phyloP scores from a whole-genome alignment of 1,140 invertebrate species.

The Penaeus indicus region DNA sequence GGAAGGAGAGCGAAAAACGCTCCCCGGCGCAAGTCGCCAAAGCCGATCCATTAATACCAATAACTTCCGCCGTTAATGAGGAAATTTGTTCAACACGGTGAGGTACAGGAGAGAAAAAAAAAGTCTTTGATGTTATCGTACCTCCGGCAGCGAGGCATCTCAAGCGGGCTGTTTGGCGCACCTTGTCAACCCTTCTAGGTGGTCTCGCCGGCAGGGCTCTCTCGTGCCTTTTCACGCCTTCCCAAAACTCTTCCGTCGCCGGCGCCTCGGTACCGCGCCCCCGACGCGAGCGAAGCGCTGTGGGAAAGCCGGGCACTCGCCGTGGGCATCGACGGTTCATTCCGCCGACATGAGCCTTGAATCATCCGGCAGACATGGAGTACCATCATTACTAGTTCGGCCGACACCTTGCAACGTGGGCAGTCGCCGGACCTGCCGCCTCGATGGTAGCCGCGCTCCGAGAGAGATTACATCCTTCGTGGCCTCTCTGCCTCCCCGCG shows the following conservation, averaged over 20 bases:
- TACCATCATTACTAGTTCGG: conserved; percentile 49
- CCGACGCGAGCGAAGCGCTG: conserved; percentile 33
- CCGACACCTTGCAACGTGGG: conserved; percentile 57
- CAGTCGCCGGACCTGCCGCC: conserved; percentile 17
- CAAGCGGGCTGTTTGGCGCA: conserved; percentile 44
- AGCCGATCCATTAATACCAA: conserved; percentile 34
- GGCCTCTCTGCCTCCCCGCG: neutral
- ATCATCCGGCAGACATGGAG: conserved; percentile 54
- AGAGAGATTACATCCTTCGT: neutral
- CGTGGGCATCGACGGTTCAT: conserved; percentile 37
- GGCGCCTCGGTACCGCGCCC: neutral
- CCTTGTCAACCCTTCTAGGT: conserved; percentile 57
- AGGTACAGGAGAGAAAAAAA: neutral
- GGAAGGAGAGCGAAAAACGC: too few species aligned
- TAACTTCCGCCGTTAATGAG: conserved; percentile 6
- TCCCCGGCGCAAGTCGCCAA: neutral
- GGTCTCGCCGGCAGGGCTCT: conserved; percentile 25
- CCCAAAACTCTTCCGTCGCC: conserved; percentile 31
- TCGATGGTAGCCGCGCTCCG: neutral
- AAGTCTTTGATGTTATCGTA: conserved; percentile 44
- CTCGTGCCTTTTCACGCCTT: conserved; percentile 9
- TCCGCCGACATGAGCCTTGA: conserved; percentile 53
- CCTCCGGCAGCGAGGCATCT: conserved; percentile 29
- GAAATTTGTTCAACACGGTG: too few species aligned
- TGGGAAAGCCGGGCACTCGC: conserved; percentile 35